phyloP scores from a whole-genome alignment of 2,113 vertebrate genomes.

The Ploceus nigricollis region DNA sequence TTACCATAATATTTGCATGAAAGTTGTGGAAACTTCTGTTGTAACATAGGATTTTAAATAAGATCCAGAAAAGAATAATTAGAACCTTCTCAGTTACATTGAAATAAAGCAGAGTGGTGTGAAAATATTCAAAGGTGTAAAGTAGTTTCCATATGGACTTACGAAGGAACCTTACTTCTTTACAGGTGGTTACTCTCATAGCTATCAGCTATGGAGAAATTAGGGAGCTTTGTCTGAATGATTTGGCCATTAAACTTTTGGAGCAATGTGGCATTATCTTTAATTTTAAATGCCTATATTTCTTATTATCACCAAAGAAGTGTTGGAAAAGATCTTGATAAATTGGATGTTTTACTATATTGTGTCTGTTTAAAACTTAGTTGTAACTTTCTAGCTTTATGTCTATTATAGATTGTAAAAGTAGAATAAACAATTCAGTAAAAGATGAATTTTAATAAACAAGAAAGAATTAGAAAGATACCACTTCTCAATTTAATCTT shows the following conservation, averaged over 20 bases:
- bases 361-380: not conserved
- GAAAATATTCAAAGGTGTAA: not conserved
- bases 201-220: not conserved
- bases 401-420: not conserved
- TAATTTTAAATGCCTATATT: not conserved
- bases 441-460: not conserved
- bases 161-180: not conserved
- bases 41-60: not conserved
- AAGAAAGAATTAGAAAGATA: not conserved
- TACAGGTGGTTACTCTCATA: not conserved
- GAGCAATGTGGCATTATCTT: not conserved
- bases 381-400: not conserved
- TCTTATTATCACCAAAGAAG: not conserved
- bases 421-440: not conserved
- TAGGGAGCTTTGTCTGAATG: not conserved
- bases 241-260: not conserved
- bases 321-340: not conserved
- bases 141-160: not conserved
- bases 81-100: not conserved
- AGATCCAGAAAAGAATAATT: not conserved
- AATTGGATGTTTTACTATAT: not conserved
- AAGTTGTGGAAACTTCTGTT: not conserved
- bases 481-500: not conserved
- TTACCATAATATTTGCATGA: not conserved
- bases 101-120: not conserved